A percentile compares a stretch with the other conserved stretches of the same genome.
These are phyloP conservation scores for Coccyzus lansbergi DNA, from an alignment of 2,797 vertebrate genomes.

Conservation along the genomic window DNA sequence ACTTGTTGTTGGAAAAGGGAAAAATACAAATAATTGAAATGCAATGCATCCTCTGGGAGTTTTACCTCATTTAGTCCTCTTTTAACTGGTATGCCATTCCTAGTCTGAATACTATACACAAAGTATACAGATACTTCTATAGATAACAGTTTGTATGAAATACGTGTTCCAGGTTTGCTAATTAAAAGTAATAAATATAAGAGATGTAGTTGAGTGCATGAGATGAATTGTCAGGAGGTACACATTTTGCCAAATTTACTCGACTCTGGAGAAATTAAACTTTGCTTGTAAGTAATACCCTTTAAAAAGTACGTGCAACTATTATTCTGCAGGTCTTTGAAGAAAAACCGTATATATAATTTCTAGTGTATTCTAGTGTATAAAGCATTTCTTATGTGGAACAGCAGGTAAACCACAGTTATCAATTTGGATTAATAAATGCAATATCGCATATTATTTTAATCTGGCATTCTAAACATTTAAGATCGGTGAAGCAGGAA, in stretches of 20 bases:
- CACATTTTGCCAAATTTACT: background rate
- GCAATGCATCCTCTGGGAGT: background rate
- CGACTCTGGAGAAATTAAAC: background rate
- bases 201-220: background rate
- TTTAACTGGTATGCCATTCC: background rate
- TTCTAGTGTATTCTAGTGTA: background rate
- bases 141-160: background rate
- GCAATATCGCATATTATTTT: background rate
- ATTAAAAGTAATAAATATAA: background rate
- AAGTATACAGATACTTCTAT: background rate
- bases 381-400: background rate
- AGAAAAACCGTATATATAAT: background rate
- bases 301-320: background rate
- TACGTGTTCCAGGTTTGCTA: background rate
- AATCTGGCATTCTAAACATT: background rate
- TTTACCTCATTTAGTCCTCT: background rate
- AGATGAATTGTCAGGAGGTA: background rate
- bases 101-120: background rate
- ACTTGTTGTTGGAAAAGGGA: background rate
- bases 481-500: background rate
- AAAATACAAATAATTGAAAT: background rate
- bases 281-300: background rate
- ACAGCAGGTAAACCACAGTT: background rate
- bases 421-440: background rate
- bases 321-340: background rate